Evolutionary conservation across 2,888 invertebrate species (phyloP), one percentile per base, ranked within the genome.

Genomic region (Seira musarum): DNA sequence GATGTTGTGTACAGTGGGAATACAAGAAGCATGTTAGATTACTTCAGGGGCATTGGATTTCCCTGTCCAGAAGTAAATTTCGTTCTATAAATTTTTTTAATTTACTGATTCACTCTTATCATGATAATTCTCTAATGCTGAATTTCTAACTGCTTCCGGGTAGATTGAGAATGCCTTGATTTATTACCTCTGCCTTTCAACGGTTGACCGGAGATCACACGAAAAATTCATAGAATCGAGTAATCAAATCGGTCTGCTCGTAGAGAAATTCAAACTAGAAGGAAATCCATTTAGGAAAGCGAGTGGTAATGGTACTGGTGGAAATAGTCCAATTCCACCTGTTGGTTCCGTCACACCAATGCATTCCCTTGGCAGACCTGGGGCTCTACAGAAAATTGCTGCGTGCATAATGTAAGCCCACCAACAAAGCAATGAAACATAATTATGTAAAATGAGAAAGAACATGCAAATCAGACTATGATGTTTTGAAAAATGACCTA

Each of bases 11-110:
- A 96, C 89, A 94, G 95, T 0, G 97, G 97, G 0, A 95, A 95
- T 10, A 98, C 98, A 0, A 91, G 96, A 71, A 94, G 96, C 87
- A 95, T 99, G 92, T 90, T 98, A 81, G 95, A 96, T 88, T 98
- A 99, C 89, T 99, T 98, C 89, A 94, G 96, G 75, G 94, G 94
- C 83, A 96, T 98, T 85, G 98, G 98, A 1, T 98, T 97, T 88
- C 97, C 98, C 0, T 99, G 98, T 89, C 98, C 98, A 0, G 96
- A 97, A 88, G 82, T 80, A 71, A 21, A n/a, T 49, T 17, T 30
- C 30, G 46, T 66, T 5, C 17, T 60, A 40, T 30, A 46, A 35
- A 53, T 61, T 17, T 64, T 53, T 75, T n/a, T 19, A 46, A 21
- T 30, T 24, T n/a, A n/a, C n/a, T n/a, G n/a, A n/a, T n/a, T n/a